phyloP scores from a whole-genome alignment of 2,797 vertebrate species.

The Limosa lapponica region DNA sequence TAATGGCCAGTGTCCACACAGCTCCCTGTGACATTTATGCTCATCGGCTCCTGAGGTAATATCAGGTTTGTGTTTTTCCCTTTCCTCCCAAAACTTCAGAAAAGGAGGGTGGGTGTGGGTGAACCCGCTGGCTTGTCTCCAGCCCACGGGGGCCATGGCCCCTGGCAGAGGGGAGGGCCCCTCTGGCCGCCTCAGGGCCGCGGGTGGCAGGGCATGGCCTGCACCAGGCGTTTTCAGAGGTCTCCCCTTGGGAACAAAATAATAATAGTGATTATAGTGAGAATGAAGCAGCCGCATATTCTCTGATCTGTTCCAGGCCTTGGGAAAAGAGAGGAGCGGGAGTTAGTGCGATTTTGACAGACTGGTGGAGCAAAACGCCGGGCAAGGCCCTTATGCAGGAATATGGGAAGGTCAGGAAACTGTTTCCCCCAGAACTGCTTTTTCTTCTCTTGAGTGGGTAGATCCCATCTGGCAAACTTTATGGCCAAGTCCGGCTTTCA shows the following conservation, averaged over 20 bases:
- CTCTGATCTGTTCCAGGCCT: not conserved
- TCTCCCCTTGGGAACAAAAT: not conserved
- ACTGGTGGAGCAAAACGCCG: rapidly evolving
- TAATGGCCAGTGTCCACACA: rapidly evolving
- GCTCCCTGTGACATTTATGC: rapidly evolving
- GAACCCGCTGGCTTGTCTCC: rapidly evolving
- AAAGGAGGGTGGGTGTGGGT: not conserved
- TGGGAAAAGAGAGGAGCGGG: not conserved
- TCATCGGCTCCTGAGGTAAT: not conserved
- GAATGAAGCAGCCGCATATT: rapidly evolving
- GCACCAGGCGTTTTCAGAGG: rapidly evolving
- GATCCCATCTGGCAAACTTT: not conserved
- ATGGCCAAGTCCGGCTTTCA: not conserved
- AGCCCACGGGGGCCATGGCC: rapidly evolving
- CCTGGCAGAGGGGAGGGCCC: not conserved
- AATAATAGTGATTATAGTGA: not conserved
- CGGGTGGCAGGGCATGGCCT: rapidly evolving
- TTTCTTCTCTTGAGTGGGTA: not conserved
- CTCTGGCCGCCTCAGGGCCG: rapidly evolving
- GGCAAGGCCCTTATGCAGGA: rapidly evolving
- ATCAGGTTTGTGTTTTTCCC: not conserved
- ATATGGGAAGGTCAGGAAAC: not conserved
- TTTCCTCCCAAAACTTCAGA: not conserved
- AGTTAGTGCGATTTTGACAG: rapidly evolving
- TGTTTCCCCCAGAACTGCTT: not conserved